These are phyloP conservation scores for Nothoprocta perdicaria DNA, from an alignment of 2,113 vertebrate species.

Conservation along the genomic window DNA sequence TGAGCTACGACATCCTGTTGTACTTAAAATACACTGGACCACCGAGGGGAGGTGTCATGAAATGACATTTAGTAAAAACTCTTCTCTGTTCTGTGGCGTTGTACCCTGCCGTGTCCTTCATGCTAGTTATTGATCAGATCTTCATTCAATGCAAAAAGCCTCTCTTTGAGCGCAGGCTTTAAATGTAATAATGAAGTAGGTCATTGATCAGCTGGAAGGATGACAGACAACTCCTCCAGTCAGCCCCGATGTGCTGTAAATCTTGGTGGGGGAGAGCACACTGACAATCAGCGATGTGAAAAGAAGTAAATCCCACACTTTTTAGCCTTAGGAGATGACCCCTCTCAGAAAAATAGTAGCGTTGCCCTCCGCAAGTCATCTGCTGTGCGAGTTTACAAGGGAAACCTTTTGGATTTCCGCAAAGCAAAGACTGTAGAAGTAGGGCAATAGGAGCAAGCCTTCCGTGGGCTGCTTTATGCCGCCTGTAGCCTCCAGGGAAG, in stretches of 20 bases:
- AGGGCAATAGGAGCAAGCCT: accelerated
- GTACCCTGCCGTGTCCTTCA: constrained; percentile 55
- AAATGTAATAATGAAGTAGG: constrained; percentile 64
- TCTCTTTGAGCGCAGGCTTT: constrained; percentile 34
- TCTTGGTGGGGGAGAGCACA: constrained; percentile 38
- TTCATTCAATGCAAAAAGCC: constrained; percentile 35
- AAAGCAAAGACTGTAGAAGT: neutral
- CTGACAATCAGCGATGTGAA: constrained; percentile 35
- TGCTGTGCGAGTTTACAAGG: neutral
- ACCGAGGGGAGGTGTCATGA: constrained; percentile 46
- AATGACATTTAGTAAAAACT: constrained; percentile 70
- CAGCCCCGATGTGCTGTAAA: constrained; percentile 20
- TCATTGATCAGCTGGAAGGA: constrained; percentile 59
- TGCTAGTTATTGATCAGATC: constrained; percentile 59
- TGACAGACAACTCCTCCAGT: constrained; percentile 57
- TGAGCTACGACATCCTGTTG: constrained; percentile 29
- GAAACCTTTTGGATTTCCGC: neutral
- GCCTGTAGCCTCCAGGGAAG: neutral
- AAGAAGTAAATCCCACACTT: constrained; percentile 29
- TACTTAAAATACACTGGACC: constrained; percentile 53
- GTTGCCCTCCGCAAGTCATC: neutral
- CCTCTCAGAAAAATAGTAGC: neutral
- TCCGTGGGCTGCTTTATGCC: neutral
- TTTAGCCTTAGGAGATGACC: constrained; percentile 44
- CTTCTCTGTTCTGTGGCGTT: constrained; percentile 32